phyloP scores from a whole-genome alignment of 2,888 invertebrate species.

The Heliconius erato region DNA sequence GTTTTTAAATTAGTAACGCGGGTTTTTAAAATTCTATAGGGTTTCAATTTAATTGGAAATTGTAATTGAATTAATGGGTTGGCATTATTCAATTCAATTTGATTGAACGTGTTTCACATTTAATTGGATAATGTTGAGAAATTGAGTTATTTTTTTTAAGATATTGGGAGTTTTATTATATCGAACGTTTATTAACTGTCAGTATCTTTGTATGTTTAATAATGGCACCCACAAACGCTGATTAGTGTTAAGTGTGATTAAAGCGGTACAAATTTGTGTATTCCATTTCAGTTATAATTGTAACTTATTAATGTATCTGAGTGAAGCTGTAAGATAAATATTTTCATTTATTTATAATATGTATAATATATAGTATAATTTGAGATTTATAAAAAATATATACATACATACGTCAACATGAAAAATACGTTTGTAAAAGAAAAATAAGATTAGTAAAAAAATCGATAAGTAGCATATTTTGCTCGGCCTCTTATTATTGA shows the following conservation, averaged over 20 bases:
- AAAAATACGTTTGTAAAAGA: too few species aligned
- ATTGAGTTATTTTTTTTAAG: background rate
- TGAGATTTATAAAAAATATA: background rate
- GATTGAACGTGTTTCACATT: background rate
- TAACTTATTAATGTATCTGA: background rate
- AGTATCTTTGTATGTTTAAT: background rate
- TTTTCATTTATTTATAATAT: background rate
- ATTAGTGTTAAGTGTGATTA: background rate
- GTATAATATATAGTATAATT: background rate
- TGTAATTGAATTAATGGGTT: background rate
- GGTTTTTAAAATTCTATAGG: conserved; percentile 1
- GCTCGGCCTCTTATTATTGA: background rate
- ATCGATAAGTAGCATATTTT: background rate
- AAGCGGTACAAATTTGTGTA: background rate
- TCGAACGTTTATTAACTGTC: background rate
- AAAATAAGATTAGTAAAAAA: too few species aligned
- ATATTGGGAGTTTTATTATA: background rate
- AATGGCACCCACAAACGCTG: background rate
- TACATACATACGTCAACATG: too few species aligned
- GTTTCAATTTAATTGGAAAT: conserved; percentile 7
- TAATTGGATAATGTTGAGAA: background rate
- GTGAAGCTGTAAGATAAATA: background rate
- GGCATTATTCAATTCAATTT: background rate
- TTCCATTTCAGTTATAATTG: background rate
- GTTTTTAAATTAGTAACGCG: conserved; percentile 32